phyloP scores from a whole-genome alignment of 2,113 vertebrate genomes.

The Gallinago jamesoni region DNA sequence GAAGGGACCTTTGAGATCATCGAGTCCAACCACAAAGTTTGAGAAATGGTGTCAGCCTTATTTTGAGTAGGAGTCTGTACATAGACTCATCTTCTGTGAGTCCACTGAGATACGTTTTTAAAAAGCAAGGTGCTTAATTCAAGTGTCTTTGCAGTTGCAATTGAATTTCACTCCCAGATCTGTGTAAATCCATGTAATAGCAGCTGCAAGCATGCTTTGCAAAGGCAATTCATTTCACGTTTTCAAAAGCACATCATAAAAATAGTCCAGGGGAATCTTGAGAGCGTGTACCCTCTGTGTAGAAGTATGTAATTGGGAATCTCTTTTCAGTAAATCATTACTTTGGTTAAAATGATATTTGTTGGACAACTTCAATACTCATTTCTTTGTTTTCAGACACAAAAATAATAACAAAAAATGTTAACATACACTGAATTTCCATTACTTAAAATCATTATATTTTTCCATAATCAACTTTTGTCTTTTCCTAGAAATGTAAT shows the following conservation, averaged over 20 bases:
- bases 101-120: background rate
- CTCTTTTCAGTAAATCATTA: background rate
- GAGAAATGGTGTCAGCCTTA: background rate
- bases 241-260: background rate
- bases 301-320: background rate
- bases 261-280: background rate
- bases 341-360: background rate
- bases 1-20: too few species aligned
- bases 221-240: background rate
- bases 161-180: background rate
- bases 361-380: background rate
- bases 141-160: background rate
- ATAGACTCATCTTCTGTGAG: background rate
- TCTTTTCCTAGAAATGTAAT: background rate
- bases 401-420: background rate
- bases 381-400: background rate
- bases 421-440: background rate
- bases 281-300: background rate
- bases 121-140: background rate
- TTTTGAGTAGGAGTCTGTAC: background rate
- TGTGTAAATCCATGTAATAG: background rate
- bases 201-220: background rate
- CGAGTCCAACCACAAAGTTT: background rate
- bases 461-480: background rate
- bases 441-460: background rate